These are phyloP conservation scores for Uloborus diversus DNA, from an alignment of 1,140 invertebrate species.

Conservation along the genomic window DNA sequence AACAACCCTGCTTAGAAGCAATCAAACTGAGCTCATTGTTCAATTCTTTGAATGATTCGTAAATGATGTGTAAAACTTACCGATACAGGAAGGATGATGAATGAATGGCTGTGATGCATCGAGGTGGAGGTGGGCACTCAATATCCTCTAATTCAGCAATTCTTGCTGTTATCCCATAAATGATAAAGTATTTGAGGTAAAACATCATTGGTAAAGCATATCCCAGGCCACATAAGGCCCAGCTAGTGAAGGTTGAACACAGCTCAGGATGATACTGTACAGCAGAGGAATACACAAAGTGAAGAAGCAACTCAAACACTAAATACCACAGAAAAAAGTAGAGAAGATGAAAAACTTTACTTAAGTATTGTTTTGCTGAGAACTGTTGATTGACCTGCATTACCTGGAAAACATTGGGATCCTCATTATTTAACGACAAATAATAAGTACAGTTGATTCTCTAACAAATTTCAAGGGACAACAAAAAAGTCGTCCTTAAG, in stretches of 20 bases:
- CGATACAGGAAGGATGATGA: conserved; percentile 55
- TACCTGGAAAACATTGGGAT: too few relatives aligned
- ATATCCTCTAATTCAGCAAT: conserved; percentile 51
- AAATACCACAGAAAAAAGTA: conserved; percentile 37
- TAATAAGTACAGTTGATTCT: background rate
- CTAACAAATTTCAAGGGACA: too few relatives aligned
- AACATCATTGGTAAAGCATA: conserved; percentile 58
- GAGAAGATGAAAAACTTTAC: background rate
- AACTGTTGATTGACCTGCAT: background rate
- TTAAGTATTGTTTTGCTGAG: background rate
- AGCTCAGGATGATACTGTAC: conserved; percentile 53
- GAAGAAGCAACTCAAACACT: conserved; percentile 55
- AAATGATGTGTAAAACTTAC: conserved; percentile 10
- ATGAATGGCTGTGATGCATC: conserved; percentile 57
- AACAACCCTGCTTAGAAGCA: too few relatives aligned
- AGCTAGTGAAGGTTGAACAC: conserved; percentile 36
- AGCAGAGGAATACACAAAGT: conserved; percentile 58
- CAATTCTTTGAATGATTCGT: too few relatives aligned
- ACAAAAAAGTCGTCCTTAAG: too few relatives aligned
- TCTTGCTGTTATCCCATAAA: conserved; percentile 56
- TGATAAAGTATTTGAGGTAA: conserved; percentile 58
- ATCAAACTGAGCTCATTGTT: too few relatives aligned
- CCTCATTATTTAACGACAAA: too few relatives aligned
- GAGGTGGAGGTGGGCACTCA: conserved; percentile 55
- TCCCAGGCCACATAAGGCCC: conserved; percentile 58